A percentile compares a stretch with the other conserved stretches of the same genome.
Conservation (phyloP, 2,113 vertebrate genomes). For the Cyanoliseus patagonus region DNA sequence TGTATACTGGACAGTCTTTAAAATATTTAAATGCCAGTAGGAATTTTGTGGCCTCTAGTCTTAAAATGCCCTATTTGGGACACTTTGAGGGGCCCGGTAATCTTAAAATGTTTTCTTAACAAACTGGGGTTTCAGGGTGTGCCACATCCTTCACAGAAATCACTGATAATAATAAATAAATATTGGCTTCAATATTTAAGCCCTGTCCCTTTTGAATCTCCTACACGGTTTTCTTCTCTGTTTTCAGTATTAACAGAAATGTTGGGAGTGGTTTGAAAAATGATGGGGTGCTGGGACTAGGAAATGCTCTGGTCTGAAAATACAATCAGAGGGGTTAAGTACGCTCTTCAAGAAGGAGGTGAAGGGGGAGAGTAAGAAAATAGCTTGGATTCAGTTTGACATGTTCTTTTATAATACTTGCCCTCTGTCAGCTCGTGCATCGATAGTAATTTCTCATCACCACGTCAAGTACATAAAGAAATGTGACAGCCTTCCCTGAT, state of each 20-base stretch:
- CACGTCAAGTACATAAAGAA: slow-evolving; percentile 13
- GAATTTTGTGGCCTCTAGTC: background rate
- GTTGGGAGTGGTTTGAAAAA: background rate
- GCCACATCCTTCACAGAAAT: background rate
- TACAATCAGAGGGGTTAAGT: background rate
- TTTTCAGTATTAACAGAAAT: background rate
- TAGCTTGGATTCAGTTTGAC: slow-evolving; percentile 8
- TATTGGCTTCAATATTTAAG: background rate
- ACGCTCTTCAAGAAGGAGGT: background rate
- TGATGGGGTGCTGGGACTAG: background rate
- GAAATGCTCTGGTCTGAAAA: background rate
- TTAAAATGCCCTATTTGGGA: background rate
- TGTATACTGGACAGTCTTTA: background rate
- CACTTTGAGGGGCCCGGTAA: background rate
- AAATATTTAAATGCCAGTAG: background rate
- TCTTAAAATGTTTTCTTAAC: background rate
- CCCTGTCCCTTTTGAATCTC: background rate
- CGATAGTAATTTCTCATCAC: slow-evolving; percentile 8
- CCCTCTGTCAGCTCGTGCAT: background rate
- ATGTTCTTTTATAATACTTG: slow-evolving; percentile 9
- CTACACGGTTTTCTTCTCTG: background rate
- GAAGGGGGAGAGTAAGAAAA: background rate
- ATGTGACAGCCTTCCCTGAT: slow-evolving; percentile 20
- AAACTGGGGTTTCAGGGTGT: background rate
- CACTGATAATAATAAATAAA: background rate